Base-by-base conservation (phyloP, 2,113 vertebrate species). In the Microcebus jonahi region DNA sequence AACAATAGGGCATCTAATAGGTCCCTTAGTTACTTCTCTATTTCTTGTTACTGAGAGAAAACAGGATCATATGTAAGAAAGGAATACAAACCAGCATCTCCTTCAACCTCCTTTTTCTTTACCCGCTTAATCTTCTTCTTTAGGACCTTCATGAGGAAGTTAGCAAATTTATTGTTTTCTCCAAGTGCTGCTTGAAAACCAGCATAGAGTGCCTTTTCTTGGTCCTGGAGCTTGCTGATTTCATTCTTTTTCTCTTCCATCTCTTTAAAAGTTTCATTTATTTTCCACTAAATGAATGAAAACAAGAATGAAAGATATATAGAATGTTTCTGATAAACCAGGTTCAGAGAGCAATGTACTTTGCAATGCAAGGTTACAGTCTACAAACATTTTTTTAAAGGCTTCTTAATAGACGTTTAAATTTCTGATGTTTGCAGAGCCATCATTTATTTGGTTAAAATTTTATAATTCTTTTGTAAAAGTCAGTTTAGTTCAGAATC, bases 61-160 rank as follows among this genome's bases (percentile, higher is more conserved):
- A 70, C 3, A 36, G 31, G 20, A 65, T n/a, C 29, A 55, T 10
- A 86, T 3, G 2, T 65, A 84, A 87, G 61, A 57, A 84, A 90
- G 20, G n/a, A 83, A 86, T 45, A 97, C 97, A 86, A 96, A 99
- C 99, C 99, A 88, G 98, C 95, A 81, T 97, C 94, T 95, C 90
- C 96, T 39, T 36, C 71, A 17, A 80, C 91, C 80, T 99, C 98
- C 92, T 98, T 98, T 96, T 99, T 99, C 98, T 98, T 99, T 8
- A 76, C 92, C 1, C 97, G 98, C 76, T 99, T 99, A 71, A 99
- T 98, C 96, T 99, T 99, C 96, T 99, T 99, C 97, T 99, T 99
- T 77, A 99, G 99, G 96, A 99, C 98, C 93, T 98, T 98, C 21
- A 98, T 99, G 87, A 99, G 99, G 88, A 99, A 99, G 67, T 98